Conservation (phyloP, 2,888 invertebrate genomes). For the Flabesymbios commensalis region DNA sequence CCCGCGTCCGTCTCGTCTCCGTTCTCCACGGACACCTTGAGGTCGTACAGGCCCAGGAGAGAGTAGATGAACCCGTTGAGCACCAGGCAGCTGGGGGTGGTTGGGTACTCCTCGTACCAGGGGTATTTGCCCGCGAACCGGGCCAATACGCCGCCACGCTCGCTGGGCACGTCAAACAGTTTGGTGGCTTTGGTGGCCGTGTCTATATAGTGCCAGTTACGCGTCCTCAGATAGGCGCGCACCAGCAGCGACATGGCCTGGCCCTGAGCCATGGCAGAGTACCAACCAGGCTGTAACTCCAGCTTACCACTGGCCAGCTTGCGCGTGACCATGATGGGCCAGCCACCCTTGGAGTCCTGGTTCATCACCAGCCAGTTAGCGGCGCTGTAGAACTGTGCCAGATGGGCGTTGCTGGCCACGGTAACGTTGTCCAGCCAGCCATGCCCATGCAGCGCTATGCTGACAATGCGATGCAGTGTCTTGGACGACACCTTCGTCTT, state of each 20-base stretch:
- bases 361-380: conserved; percentile 88
- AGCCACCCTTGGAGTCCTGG: conserved; percentile 89
- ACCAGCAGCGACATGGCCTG: conserved; percentile 90
- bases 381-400: conserved; percentile 87
- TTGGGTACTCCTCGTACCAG: conserved; percentile 99
- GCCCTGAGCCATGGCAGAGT: conserved; percentile 98
- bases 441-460: conserved; percentile 51
- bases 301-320: conserved; percentile 69
- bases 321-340: conserved; percentile 83
- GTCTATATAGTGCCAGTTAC: conserved; percentile 70
- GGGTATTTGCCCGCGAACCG: conserved; percentile 79
- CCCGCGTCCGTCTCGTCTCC: conserved; percentile 65
- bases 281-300: conserved; percentile 84
- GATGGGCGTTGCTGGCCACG: conserved; percentile 75
- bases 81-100: conserved; percentile 86
- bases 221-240: conserved; percentile 80
- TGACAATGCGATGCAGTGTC: conserved; percentile 37
- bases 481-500: conserved; percentile 34
- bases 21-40: conserved; percentile 75
- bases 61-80: conserved; percentile 99
- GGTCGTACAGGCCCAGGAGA: conserved; percentile 90
- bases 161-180: conserved; percentile 68
- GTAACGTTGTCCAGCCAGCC: conserved; percentile 57
- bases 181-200: conserved; percentile 79
- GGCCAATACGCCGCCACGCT: conserved; percentile 51